Conservation (phyloP, 2,888 invertebrate species). For the Axea sp. region DNA sequence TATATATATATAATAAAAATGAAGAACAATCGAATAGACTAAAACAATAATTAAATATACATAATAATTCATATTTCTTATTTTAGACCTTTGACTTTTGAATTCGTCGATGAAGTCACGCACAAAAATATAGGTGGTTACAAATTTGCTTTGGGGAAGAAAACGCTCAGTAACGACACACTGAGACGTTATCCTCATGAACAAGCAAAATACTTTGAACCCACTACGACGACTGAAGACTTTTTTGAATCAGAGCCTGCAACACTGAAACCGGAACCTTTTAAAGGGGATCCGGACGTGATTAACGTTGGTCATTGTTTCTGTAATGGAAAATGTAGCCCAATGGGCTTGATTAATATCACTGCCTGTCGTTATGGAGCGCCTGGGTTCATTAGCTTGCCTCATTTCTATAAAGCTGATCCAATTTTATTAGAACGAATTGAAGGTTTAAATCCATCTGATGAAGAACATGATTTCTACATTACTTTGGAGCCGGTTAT, state of each 20-base stretch:
- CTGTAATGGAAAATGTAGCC: conserved; percentile 86
- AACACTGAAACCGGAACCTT: conserved; percentile 32
- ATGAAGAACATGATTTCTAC: conserved; percentile 86
- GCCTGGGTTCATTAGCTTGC: conserved; percentile 90
- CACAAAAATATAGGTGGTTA: conserved; percentile 84
- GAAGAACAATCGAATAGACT: no score
- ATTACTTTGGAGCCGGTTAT: conserved; percentile 89
- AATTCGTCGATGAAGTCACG: conserved; percentile 81
- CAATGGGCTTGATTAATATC: conserved; percentile 88
- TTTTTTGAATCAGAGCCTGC: conserved; percentile 71
- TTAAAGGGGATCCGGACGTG: conserved; percentile 69
- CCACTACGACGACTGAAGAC: conserved; percentile 75
- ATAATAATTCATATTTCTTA: no score
- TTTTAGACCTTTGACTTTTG: conserved; percentile 69
- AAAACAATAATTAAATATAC: no score
- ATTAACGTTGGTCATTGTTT: conserved; percentile 82
- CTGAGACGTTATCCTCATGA: conserved; percentile 74
- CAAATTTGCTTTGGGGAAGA: conserved; percentile 84
- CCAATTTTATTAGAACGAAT: conserved; percentile 83
- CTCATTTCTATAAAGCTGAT: conserved; percentile 91
- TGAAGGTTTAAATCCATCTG: conserved; percentile 85
- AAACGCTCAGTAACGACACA: conserved; percentile 80
- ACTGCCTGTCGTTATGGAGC: conserved; percentile 89
- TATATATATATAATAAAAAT: neutral
- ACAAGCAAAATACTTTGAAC: conserved; percentile 74